phyloP scores from a whole-genome alignment of 2,113 vertebrate species.

The Lophura nycthemera region DNA sequence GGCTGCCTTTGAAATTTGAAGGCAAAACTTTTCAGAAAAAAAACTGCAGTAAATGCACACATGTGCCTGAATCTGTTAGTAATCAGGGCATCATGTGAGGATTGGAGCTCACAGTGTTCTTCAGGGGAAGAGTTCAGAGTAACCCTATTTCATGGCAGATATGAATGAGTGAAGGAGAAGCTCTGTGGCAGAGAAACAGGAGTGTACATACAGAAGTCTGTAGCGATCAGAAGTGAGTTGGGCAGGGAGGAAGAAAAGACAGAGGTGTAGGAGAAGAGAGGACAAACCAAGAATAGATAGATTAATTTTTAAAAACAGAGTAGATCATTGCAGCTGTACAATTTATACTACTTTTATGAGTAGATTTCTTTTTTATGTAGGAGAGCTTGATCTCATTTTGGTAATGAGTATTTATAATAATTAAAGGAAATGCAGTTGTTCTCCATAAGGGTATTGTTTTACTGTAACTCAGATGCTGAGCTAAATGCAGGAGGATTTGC shows the following conservation, averaged over 20 bases:
- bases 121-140: not conserved
- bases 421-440: not conserved
- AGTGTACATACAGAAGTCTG: accelerated
- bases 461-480: not conserved
- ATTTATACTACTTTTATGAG: not conserved
- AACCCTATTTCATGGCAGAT: not conserved
- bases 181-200: not conserved
- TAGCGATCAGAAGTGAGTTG: not conserved
- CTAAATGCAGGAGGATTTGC: not conserved
- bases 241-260: not conserved
- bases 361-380: not conserved
- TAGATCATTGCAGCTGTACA: not conserved
- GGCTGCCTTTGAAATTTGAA: constrained; percentile 22
- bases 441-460: not conserved
- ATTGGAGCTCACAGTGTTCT: not conserved
- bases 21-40: not conserved
- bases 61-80: constrained; percentile 7
- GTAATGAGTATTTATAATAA: not conserved
- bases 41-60: not conserved
- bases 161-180: not conserved
- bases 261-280: not conserved
- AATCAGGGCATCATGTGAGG: not conserved
- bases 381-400: not conserved
- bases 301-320: not conserved
- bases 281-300: not conserved